A percentile compares a stretch with the other conserved stretches of the same genome.
phyloP scores from a whole-genome alignment of 2,888 invertebrate species.

The Pheosia gnoma region DNA sequence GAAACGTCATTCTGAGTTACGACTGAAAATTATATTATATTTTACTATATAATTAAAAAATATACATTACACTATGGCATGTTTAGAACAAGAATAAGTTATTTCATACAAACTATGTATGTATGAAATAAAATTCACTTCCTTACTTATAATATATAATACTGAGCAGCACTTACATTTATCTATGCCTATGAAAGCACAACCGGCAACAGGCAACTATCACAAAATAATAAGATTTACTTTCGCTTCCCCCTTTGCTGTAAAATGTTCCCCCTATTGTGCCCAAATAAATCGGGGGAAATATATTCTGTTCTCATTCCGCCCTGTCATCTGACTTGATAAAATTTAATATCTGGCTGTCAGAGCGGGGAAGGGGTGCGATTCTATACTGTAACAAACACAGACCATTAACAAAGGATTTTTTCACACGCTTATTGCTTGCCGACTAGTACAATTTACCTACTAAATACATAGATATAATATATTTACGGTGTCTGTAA shows the following conservation, averaged over 20 bases:
- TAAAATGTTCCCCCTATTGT: neutral
- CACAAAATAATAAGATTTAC: conserved; percentile 1
- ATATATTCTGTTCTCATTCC: conserved; percentile 26
- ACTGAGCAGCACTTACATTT: neutral
- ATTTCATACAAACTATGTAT: too few species aligned
- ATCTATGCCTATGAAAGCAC: neutral
- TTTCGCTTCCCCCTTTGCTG: conserved; percentile 12
- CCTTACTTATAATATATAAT: too few species aligned
- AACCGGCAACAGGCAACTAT: neutral
- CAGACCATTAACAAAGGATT: conserved; percentile 15
- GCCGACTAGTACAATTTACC: neutral
- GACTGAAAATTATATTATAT: too few species aligned
- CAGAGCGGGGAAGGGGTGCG: conserved; percentile 10
- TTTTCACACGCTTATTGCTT: conserved; percentile 16
- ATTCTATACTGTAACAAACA: conserved; percentile 6
- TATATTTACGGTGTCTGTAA: too few species aligned
- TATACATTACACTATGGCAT: too few species aligned
- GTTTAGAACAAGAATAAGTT: too few species aligned
- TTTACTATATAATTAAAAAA: too few species aligned
- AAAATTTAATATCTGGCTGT: conserved; percentile 35
- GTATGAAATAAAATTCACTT: too few species aligned
- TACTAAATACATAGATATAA: too few species aligned
- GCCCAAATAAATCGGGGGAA: conserved; percentile 27
- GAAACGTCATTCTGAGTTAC: too few species aligned
- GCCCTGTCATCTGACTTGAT: conserved; percentile 27